Evolutionary conservation across 2,797 vertebrate genomes (phyloP), one percentile per base, ranked within the genome.

Genomic region (Miopithecus talapoin): DNA sequence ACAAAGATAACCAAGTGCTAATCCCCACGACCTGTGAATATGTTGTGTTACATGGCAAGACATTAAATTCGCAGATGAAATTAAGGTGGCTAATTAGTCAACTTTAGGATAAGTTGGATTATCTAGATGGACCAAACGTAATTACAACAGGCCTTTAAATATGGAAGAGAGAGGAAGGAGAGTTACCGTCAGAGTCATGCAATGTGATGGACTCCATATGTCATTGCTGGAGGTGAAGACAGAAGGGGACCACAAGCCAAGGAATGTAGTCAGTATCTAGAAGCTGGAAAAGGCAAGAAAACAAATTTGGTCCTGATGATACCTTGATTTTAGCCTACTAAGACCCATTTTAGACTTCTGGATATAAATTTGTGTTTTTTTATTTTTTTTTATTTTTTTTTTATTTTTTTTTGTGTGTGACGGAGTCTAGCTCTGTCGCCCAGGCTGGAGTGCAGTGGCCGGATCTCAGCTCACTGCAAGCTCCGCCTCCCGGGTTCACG

Each of bases 1-100:
- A n/a, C 16, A 48, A 89, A 94, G 26, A 59, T 46, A 61, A 21
- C 19, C 64, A 89, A 41, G n/a, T 39, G 53, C 68, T 64, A 92
- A 89, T 64, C n/a, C 33, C 3, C 74, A 80, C 33, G 78, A 85
- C 10, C 21, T 92, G 28, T 78, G 14, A 92, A 61, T 80, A 75
- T 46, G 13, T 74, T 75, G 55, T 43, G 21, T 70, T 90, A 76
- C 11, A 64, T 28, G 28, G 8, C 41, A 90, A 90, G 39, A 39
- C 68, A 86, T 76, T 95, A 95, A 83, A 96, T 86, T 46, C 78
- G 1, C 8, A 68, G 39, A n/a, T 59, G n/a, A 22, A 93, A 84
- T 83, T 95, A 79, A 64, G 30, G n/a, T 68, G 53, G 14, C 59
- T 68, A 92, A 36, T 43, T 36, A 86, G 28, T 16, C 57, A 11